Evolutionary conservation across 2,113 vertebrate species (phyloP).

Genomic region (Hydrolagus affinis): DNA sequence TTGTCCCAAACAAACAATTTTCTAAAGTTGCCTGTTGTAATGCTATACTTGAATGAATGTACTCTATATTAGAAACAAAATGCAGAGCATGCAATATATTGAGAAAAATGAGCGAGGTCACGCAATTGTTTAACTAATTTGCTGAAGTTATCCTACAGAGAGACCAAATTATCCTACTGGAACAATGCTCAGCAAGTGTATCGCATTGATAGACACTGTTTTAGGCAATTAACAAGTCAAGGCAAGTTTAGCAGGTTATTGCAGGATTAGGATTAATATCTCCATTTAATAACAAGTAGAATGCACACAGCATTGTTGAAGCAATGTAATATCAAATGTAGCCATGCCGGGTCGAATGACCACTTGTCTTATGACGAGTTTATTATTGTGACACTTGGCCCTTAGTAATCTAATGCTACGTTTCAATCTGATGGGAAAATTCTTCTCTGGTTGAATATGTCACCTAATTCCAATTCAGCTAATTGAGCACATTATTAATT

Average conservation of each 20-base stretch:
- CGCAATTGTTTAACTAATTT: neutral
- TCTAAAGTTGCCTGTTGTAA: too few relatives aligned
- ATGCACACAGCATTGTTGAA: neutral
- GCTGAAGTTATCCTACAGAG: neutral
- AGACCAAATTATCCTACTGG: neutral
- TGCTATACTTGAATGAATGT: too few relatives aligned
- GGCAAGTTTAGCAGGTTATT: neutral
- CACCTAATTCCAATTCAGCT: conserved; percentile 26
- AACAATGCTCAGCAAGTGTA: neutral
- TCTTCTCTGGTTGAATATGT: neutral
- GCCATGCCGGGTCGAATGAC: neutral
- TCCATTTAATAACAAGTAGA: neutral
- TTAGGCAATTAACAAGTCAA: neutral
- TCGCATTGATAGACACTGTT: neutral
- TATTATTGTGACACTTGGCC: neutral
- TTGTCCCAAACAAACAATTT: neutral
- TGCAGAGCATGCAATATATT: neutral
- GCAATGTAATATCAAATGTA: neutral
- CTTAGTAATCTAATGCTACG: neutral
- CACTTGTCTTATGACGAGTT: neutral
- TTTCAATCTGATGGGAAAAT: neutral
- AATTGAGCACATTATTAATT: conserved; percentile 9
- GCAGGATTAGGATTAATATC: neutral
- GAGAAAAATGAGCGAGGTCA: neutral
- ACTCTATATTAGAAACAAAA: neutral